These are phyloP conservation scores for Mythimna loreyi DNA, from an alignment of 2,888 invertebrate genomes.

Conservation along the genomic window DNA sequence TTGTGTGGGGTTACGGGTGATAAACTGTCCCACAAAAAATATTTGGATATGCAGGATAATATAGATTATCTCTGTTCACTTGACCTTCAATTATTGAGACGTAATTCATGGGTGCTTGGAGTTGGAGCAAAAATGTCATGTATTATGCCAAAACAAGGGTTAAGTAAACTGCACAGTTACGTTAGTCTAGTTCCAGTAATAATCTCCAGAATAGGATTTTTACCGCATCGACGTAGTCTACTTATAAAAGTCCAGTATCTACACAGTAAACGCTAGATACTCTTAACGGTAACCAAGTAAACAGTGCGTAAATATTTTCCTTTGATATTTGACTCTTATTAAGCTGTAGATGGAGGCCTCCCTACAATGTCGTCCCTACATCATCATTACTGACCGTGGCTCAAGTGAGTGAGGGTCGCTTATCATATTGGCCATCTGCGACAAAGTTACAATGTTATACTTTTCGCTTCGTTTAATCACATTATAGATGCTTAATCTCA, in stretches of 20 bases:
- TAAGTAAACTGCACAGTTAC: background rate
- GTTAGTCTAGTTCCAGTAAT: background rate
- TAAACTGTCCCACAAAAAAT: conserved; percentile 9
- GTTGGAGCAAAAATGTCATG: background rate
- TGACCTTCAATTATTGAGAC: conserved; percentile 22
- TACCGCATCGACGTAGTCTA: background rate
- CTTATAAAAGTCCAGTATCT: background rate
- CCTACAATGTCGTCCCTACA: conserved; percentile 13
- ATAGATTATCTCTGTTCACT: too few relatives aligned
- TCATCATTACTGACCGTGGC: conserved; percentile 20
- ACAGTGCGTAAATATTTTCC: background rate
- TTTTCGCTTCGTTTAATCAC: background rate
- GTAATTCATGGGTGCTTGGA: background rate
- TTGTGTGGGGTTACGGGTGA: conserved; percentile 26
- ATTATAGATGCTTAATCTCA: background rate
- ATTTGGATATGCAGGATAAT: conserved; percentile 7
- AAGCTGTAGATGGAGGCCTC: background rate
- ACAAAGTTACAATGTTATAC: background rate
- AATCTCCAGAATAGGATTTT: too few relatives aligned
- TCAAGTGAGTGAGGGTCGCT: background rate
- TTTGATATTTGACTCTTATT: conserved; percentile 41
- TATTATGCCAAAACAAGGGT: too few relatives aligned
- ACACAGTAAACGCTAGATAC: background rate
- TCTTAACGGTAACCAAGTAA: conserved; percentile 9
- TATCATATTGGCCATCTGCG: background rate